Evolutionary conservation across 1,140 invertebrate genomes (phyloP), one percentile per base, ranked within the genome.

Genomic region (Aphelinus atriplicis): DNA sequence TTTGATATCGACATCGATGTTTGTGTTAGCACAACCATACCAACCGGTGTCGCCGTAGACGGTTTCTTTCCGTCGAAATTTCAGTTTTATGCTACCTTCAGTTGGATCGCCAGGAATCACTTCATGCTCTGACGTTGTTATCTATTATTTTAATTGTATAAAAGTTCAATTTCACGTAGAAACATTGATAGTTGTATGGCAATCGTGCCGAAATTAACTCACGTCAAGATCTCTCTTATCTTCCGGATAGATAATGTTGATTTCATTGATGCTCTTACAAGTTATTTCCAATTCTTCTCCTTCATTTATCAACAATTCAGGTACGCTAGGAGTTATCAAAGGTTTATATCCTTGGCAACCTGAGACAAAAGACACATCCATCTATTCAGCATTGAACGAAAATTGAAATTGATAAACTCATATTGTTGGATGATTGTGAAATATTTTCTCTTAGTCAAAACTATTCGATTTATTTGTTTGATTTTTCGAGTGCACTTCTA

Each of bases 11-110:
- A 88, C 73, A 47, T 83, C 78, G 70, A 83, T 78, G 71, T 90
- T 89, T 73, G 84, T 78, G 69, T 90, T 89, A 10, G 83, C 79
- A 78, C 91, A 93, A 65, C 90, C 91, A 73, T 92, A 92, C 81
- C 89, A 91, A 43, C 91, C 91, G 7, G 92, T 90, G 66, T 92
- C 86, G 0, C 82, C 84, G 42, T 75, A 74, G 10, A 82, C 67
- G 0, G 82, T 80, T 7, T 74, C 3, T 1, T 51, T 55, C 48
- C 83, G 80, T 64, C 50, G 65, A 50, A 86, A 83, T n/a, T 77
- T 50, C 1, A 61, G 65, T 1, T 5, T 77, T 1, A 77, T 65
- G 43, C 10, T 42, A 1, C 42, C 57, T 26, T 62, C 9, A 2
- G 7, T 7, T 5, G 70, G 2, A 1, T 47, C 6, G 1, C 69